Percentiles rank a stretch among this genome's conserved stretches.
Conservation (phyloP, 2,113 vertebrate genomes). For the Mormoops blainvillei region DNA sequence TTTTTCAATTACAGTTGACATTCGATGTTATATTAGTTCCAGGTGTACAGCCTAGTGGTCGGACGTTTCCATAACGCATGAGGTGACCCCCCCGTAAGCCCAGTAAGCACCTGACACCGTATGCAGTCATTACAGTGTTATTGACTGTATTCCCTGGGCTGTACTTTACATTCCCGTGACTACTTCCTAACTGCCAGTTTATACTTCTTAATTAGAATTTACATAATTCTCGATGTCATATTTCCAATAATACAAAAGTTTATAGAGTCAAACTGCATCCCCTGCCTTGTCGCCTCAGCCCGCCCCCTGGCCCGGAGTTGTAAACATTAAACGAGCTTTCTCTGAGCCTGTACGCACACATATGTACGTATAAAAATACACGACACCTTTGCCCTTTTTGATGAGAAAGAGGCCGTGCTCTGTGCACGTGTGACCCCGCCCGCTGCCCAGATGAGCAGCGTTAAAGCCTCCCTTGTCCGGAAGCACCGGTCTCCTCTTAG, state of each 20-base stretch:
- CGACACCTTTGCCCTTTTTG: neutral
- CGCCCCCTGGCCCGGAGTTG: fast-evolving
- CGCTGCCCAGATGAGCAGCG: neutral
- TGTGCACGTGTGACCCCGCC: neutral
- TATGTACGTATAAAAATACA: neutral
- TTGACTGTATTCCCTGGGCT: neutral
- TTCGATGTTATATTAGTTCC: neutral
- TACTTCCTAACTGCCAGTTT: neutral
- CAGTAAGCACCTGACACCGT: neutral
- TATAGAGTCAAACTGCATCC: fast-evolving
- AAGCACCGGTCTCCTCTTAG: fast-evolving
- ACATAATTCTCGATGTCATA: neutral
- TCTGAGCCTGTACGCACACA: fast-evolving
- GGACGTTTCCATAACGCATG: neutral
- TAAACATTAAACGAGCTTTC: fast-evolving
- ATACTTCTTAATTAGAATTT: neutral
- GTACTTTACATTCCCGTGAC: neutral
- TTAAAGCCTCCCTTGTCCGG: neutral
- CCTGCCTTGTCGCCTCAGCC: neutral
- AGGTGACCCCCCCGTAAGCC: neutral
- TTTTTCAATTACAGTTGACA: neutral
- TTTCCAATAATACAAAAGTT: neutral
- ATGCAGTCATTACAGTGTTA: neutral
- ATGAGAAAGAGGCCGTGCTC: fast-evolving
- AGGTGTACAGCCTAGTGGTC: neutral